Percentiles rank a stretch among this genome's conserved stretches.
Evolutionary conservation across 2,888 invertebrate genomes (phyloP).

Genomic region (Trissolcus japonicus): DNA sequence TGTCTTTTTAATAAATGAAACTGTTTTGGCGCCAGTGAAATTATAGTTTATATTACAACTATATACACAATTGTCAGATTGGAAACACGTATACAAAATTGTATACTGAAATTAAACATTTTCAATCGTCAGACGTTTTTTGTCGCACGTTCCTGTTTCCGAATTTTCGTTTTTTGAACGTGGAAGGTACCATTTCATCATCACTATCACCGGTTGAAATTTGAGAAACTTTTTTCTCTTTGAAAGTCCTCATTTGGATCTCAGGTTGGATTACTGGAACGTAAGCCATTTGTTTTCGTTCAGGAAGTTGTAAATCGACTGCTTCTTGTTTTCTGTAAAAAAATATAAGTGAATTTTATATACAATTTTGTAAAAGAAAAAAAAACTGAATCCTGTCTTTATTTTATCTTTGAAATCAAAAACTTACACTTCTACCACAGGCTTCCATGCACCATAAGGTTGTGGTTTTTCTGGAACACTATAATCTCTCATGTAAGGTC

Average conservation of each 20-base stretch:
- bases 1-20: not conserved
- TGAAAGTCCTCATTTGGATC: constrained; percentile 78
- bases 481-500: constrained; percentile 76
- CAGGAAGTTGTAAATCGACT: constrained; percentile 85
- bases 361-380: too few relatives aligned
- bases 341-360: constrained; percentile 5
- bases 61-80: not conserved
- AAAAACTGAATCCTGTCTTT: too few relatives aligned
- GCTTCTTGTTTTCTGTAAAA: constrained; percentile 77
- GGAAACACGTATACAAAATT: not conserved
- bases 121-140: constrained; percentile 81
- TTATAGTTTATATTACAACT: not conserved
- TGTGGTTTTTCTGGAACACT: constrained; percentile 81
- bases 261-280: constrained; percentile 76
- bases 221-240: constrained; percentile 78
- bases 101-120: constrained; percentile 1
- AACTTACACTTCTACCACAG: constrained; percentile 80
- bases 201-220: constrained; percentile 78
- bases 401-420: too few relatives aligned
- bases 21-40: too few relatives aligned
- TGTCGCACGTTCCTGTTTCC: constrained; percentile 82
- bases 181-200: constrained; percentile 69
- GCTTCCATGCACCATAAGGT: constrained; percentile 88
- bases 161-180: constrained; percentile 85
- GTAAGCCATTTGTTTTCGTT: constrained; percentile 72